phyloP scores from a whole-genome alignment of 2,797 vertebrate species.

The Falco biarmicus region DNA sequence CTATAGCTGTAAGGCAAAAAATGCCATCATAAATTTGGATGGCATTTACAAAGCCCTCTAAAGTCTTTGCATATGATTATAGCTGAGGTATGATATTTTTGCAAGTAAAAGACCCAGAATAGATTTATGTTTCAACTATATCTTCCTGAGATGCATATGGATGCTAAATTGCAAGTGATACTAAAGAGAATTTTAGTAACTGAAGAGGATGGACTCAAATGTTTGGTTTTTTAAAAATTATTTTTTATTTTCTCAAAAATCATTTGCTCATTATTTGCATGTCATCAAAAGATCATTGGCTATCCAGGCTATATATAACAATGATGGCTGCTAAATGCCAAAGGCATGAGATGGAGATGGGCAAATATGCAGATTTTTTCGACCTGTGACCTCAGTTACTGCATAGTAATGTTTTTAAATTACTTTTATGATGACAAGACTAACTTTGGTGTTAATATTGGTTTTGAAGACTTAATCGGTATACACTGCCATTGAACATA shows the following conservation, averaged over 20 bases:
- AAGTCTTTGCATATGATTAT: conserved; percentile 73
- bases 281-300: neutral
- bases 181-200: conserved; percentile 56
- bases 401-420: conserved; percentile 61
- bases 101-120: conserved; percentile 69
- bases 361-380: conserved; percentile 62
- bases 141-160: conserved; percentile 66
- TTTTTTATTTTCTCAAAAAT: neutral
- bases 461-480: conserved; percentile 42
- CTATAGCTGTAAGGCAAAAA: conserved; percentile 69
- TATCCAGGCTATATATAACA: neutral
- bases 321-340: neutral
- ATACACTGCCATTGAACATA: conserved; percentile 24
- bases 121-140: conserved; percentile 69
- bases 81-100: conserved; percentile 71
- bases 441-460: conserved; percentile 57
- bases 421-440: conserved; percentile 65
- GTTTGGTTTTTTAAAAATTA: neutral
- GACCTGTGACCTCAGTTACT: conserved; percentile 63
- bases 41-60: conserved; percentile 71
- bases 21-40: conserved; percentile 73
- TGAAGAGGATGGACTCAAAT: neutral
- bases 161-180: conserved; percentile 61
- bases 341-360: conserved; percentile 55
- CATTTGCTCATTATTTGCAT: conserved; percentile 21